These are phyloP conservation scores for Thymelicus lineola DNA, from an alignment of 2,888 invertebrate species.

Conservation along the genomic window DNA sequence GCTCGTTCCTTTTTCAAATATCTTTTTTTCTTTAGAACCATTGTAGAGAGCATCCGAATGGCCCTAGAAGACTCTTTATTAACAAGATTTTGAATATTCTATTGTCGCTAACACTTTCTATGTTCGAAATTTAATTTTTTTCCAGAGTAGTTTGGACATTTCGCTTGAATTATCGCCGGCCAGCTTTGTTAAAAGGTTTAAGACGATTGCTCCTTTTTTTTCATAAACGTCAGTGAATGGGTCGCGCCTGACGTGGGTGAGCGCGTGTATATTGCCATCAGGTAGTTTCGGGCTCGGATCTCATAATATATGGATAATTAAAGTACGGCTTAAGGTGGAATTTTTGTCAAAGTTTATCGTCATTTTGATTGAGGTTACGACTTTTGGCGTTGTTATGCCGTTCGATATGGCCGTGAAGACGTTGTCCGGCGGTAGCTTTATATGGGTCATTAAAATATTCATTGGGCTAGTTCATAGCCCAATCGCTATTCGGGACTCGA, in stretches of 20 bases:
- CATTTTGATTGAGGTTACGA: slow-evolving; percentile 84
- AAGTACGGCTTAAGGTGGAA: slow-evolving; percentile 82
- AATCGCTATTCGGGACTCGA: slow-evolving; percentile 65
- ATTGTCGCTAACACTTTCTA: slow-evolving; percentile 85
- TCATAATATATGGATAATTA: slow-evolving; percentile 84
- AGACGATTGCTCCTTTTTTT: slow-evolving; percentile 73
- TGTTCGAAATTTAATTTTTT: slow-evolving; percentile 75
- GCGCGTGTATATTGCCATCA: slow-evolving; percentile 83
- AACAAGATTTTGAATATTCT: slow-evolving; percentile 84
- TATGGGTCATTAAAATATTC: slow-evolving; percentile 62
- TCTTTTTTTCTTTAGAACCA: slow-evolving; percentile 59
- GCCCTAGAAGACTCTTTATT: slow-evolving; percentile 73
- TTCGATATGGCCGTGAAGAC: slow-evolving; percentile 58
- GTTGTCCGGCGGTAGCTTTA: slow-evolving; percentile 80
- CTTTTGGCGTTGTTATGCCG: slow-evolving; percentile 55
- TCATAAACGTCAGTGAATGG: slow-evolving; percentile 75
- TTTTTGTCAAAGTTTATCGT: slow-evolving; percentile 84
- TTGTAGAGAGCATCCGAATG: slow-evolving; percentile 59
- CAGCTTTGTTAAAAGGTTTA: slow-evolving; percentile 82
- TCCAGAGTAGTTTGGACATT: slow-evolving; percentile 79
- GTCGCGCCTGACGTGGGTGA: slow-evolving; percentile 81
- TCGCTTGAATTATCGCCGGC: slow-evolving; percentile 84
- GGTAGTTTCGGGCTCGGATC: slow-evolving; percentile 77
- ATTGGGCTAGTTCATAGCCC: slow-evolving; percentile 59
- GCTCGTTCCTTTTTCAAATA: slow-evolving; percentile 69